A percentile compares a stretch with the other conserved stretches of the same genome.
Conservation (phyloP, 2,797 vertebrate genomes). For the Babyrousa celebensis region DNA sequence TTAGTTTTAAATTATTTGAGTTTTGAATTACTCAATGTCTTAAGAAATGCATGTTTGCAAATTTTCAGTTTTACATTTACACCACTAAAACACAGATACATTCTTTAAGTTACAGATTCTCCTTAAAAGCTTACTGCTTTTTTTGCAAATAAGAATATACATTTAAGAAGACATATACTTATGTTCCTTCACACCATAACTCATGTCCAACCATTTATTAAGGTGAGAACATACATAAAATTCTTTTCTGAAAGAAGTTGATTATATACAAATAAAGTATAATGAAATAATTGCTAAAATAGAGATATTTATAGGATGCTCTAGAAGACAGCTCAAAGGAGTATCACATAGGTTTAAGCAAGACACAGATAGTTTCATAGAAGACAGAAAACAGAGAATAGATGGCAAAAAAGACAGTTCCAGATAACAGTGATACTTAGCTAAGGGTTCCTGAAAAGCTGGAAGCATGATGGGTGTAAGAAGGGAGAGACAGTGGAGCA, state of each 20-base stretch:
- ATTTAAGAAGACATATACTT: background rate
- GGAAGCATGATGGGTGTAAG: background rate
- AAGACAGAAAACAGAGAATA: background rate
- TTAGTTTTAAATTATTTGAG: background rate
- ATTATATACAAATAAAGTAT: background rate
- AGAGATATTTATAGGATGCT: background rate
- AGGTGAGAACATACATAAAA: background rate
- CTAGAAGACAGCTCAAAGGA: background rate
- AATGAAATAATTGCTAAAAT: conserved; percentile 20
- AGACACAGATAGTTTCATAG: background rate
- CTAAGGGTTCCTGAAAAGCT: background rate
- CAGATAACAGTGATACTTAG: background rate
- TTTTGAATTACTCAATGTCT: background rate
- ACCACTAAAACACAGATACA: background rate
- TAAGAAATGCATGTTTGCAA: background rate
- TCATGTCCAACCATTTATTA: background rate
- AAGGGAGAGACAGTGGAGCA: background rate
- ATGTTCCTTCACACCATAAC: background rate
- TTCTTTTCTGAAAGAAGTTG: background rate
- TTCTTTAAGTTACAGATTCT: background rate
- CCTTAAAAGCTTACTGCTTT: background rate
- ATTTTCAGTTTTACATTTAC: background rate
- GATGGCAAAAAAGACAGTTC: background rate
- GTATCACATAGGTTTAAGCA: background rate
- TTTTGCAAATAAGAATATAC: background rate